Evolutionary conservation across 2,113 vertebrate species (phyloP), one percentile per base, ranked within the genome.

Genomic region (Bujurquina vittata): DNA sequence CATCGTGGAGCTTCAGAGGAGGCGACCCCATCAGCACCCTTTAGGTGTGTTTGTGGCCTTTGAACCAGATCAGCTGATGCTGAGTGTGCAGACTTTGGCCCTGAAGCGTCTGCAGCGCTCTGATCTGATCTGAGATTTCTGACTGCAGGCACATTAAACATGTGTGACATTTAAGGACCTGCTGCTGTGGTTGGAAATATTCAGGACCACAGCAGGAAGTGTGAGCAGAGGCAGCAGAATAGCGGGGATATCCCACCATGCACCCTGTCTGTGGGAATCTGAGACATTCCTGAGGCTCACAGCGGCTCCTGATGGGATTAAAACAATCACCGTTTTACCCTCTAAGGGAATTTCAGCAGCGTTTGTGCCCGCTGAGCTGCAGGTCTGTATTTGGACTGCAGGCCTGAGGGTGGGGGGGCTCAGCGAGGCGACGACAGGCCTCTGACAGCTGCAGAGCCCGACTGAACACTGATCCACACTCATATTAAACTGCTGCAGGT

Each of bases 351-450:
- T 72, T 10, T 54, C 10, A 1, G 67, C 26, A 0, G 46, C 17
- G 3, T 6, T 46, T 54, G 46, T 72, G 10, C 67, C 18, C 6
- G 67, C 67, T 72, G 67, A 72, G 67, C 46, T 72, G 67, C 43
- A 33, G 46, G 7, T 72, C 67, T 72, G 67, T 72, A 72, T 72
- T 72, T 72, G 67, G 67, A 72, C 46, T 52, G 67, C 67, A n/a
- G 65, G 17, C 10, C 3, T 3, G 67, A n/a, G 46, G 67, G 46
- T 12, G 46, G 67, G 65, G 15, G 67, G 67, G 46, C 26, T 33
- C 10, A 2, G 67, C 67, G 0, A 54, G 67, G 67, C 17, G 67
- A 72, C 67, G 46, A 72, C 67, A 72, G 46, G 67, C 10, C 46
- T 23, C 67, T 2, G 67, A 72, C 67, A 72, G 67, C 67, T 72